Base-by-base conservation (phyloP, 2,888 invertebrate species). In the Heteropelma amictum region DNA sequence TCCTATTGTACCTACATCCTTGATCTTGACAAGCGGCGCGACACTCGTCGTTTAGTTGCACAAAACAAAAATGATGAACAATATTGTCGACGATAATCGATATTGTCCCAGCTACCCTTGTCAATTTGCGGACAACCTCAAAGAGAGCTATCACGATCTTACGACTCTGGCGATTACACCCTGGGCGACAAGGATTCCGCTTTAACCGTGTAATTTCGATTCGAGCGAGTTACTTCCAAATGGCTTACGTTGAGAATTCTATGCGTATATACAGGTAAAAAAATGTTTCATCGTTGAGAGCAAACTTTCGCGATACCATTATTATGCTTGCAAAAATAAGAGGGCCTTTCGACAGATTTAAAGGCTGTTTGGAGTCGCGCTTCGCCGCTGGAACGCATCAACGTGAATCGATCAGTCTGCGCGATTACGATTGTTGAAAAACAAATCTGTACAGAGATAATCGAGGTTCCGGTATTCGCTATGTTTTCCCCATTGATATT, bases 11-110 rank as follows among this genome's bases (percentile, higher is more conserved):
- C 49, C 38, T 38, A 38, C 26, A 63, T 51, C 38, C 38, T n/a
- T n/a, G n/a, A n/a, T n/a, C n/a, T n/a, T n/a, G n/a, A n/a, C n/a
- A n/a, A n/a, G n/a, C n/a, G n/a, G 63, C 35, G 17, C 12, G 12
- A 45, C 45, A 47, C 60, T 30, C 45, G 45, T 49, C 28, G 63
- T 51, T 28, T n/a, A 51, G 53, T 51, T 65, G 67, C 76, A 76
- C 74, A 76, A 74, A 79, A 72, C 77, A 79, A 76, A 67, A 76
- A 79, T 72, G 72, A 61, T 72, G 73, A 74, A 61, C 35, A 1
- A 61, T 35, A 33, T 47, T 28, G 35, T 61, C 35, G 47, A 47
- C 42, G 21, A 30, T 47, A 35, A 60, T 30, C 21, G 28, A n/a
- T n/a, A n/a, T n/a, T n/a, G n/a, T n/a, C n/a, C n/a, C n/a, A n/a